Percentiles rank a stretch among this genome's conserved stretches.
Evolutionary conservation across 2,113 vertebrate genomes (phyloP).

Genomic region (Ophiodon elongatus): DNA sequence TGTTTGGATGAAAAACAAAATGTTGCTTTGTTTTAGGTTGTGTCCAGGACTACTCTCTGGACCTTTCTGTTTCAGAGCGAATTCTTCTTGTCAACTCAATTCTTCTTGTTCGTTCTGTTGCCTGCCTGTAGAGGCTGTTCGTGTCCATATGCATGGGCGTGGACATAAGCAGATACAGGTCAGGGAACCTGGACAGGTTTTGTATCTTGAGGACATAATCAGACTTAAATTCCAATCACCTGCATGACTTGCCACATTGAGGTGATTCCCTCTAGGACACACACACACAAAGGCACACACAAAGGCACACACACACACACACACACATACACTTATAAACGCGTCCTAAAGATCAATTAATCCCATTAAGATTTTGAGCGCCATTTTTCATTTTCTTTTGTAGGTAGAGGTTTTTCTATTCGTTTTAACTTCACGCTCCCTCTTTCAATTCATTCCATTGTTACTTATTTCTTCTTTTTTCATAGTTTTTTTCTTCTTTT

Average conservation of each 20-base stretch:
- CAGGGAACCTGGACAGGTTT: conserved; percentile 61
- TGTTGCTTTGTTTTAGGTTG: background rate
- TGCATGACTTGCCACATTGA: conserved; percentile 67
- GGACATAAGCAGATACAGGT: conserved; percentile 49
- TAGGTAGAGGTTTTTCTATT: conserved; percentile 6
- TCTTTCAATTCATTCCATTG: background rate
- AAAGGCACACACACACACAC: conserved; percentile 20
- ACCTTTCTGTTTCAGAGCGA: background rate
- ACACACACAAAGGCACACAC: conserved; percentile 26
- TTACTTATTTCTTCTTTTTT: background rate
- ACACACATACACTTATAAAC: conserved; percentile 9
- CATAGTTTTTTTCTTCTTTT: background rate
- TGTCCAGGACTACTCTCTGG: background rate
- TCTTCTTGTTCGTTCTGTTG: conserved; percentile 8
- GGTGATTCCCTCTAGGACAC: conserved; percentile 54
- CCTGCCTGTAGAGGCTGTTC: conserved; percentile 18
- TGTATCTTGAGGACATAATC: conserved; percentile 64
- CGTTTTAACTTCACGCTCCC: background rate
- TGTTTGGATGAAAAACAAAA: background rate
- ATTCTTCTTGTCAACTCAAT: background rate
- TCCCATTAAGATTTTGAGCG: background rate
- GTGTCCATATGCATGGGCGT: conserved; percentile 12
- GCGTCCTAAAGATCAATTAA: conserved; percentile 38
- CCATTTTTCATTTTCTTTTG: conserved; percentile 10
- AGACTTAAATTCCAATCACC: conserved; percentile 73